Evolutionary conservation across 2,113 vertebrate species (phyloP).

Genomic region (Lasiurus cinereus): DNA sequence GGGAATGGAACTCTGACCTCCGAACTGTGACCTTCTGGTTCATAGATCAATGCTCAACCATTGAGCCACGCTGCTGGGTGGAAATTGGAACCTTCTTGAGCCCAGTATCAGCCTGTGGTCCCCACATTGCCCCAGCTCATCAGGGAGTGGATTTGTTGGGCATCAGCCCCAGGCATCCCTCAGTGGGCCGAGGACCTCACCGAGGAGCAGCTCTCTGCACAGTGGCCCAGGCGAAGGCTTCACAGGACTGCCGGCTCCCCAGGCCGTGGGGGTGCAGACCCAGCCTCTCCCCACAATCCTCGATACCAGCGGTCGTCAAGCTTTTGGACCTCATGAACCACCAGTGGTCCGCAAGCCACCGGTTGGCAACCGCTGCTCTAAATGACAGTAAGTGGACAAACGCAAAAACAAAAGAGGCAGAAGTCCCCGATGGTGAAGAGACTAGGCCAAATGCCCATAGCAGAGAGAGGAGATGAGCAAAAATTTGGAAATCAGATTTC

Average conservation of each 20-base stretch:
- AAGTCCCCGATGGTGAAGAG: not conserved
- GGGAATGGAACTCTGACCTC: too few species aligned
- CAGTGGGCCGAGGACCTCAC: not conserved
- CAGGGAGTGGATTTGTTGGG: not conserved
- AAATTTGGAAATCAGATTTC: not conserved
- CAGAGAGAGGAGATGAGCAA: not conserved
- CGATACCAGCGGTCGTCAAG: too few species aligned
- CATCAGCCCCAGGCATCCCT: not conserved
- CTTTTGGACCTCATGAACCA: too few species aligned
- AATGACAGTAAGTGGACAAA: not conserved
- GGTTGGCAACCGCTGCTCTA: not conserved
- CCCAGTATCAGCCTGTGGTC: not conserved
- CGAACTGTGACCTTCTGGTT: too few species aligned
- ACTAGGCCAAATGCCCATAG: not conserved
- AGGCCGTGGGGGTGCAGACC: rapidly evolving
- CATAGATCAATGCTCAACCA: too few species aligned
- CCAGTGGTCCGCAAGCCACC: too few species aligned
- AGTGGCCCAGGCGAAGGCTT: not conserved
- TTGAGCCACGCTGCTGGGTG: not conserved
- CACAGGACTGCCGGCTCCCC: not conserved
- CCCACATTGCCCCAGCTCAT: not conserved
- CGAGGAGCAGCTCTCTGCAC: not conserved
- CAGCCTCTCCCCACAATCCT: not conserved
- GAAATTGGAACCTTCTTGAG: not conserved
- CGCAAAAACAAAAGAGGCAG: not conserved